These are phyloP conservation scores for Akabosia matsudoensis DNA, from an alignment of 1,140 invertebrate genomes.

Conservation along the genomic window DNA sequence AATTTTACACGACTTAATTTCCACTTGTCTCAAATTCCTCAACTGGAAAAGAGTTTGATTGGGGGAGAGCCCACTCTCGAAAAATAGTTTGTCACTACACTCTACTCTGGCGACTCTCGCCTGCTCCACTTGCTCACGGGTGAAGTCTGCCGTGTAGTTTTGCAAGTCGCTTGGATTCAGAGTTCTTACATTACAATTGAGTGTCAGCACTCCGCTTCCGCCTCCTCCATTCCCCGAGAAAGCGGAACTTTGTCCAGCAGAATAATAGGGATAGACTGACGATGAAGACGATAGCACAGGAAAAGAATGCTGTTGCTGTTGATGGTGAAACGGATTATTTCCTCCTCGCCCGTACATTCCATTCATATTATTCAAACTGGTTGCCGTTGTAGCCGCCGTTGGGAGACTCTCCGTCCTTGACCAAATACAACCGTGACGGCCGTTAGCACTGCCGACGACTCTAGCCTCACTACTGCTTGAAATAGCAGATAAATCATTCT, in stretches of 20 bases:
- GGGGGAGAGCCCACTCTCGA: constrained; percentile 70
- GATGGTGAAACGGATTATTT: constrained; percentile 16
- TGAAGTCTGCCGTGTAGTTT: constrained; percentile 47
- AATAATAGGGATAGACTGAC: not conserved
- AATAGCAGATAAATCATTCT: constrained; percentile 26
- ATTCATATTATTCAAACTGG: not conserved
- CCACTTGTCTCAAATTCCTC: constrained; percentile 67
- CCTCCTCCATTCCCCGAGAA: not conserved
- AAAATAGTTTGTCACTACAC: constrained; percentile 73
- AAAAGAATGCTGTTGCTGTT: not conserved
- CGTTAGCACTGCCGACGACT: not conserved
- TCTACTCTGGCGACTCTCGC: constrained; percentile 65
- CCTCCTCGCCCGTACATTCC: not conserved
- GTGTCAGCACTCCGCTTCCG: constrained; percentile 9
- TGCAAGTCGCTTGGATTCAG: constrained; percentile 47
- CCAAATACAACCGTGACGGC: constrained; percentile 36
- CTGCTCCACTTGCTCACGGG: constrained; percentile 60
- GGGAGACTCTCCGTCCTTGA: constrained; percentile 13
- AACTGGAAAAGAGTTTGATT: constrained; percentile 67
- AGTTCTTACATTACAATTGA: constrained; percentile 48
- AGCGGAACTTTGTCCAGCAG: not conserved
- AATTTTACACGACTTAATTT: constrained; percentile 74
- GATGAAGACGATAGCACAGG: constrained; percentile 5
- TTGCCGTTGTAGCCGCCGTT: not conserved
- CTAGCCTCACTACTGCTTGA: not conserved